A percentile compares a stretch with the other conserved stretches of the same genome.
These are phyloP conservation scores for Eleutherodactylus coqui DNA, from an alignment of 2,797 vertebrate genomes.

Conservation along the genomic window DNA sequence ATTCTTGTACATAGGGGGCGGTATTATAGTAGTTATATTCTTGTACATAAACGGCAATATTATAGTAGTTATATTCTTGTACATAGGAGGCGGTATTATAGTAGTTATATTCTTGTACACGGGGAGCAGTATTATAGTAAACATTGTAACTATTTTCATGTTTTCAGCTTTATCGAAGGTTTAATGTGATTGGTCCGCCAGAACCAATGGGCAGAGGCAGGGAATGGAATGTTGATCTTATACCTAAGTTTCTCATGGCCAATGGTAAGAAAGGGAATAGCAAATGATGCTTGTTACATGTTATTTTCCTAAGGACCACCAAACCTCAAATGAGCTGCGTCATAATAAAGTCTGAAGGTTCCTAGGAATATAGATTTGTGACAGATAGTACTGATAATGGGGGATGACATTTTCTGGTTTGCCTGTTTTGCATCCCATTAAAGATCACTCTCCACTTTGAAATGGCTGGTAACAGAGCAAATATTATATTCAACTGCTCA, in stretches of 20 bases:
- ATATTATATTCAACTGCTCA: not conserved
- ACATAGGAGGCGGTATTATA: not conserved
- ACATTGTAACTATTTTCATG: not conserved
- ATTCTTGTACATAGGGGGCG: not conserved
- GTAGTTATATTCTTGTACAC: not conserved
- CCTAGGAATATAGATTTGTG: too few species aligned
- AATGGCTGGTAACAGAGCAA: not conserved
- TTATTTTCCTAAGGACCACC: not conserved
- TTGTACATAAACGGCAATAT: not conserved
- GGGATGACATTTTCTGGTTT: too few species aligned
- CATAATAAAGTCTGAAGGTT: not conserved
- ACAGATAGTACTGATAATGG: too few species aligned
- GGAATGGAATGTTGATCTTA: slow-evolving; percentile 94
- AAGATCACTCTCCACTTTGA: too few species aligned
- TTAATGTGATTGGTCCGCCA: slow-evolving; percentile 82
- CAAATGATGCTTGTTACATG: not conserved
- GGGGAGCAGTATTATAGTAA: not conserved
- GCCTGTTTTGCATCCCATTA: too few species aligned
- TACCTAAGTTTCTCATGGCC: slow-evolving; percentile 94
- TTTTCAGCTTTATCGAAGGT: slow-evolving; percentile 89
- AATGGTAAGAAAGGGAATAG: slow-evolving; percentile 79
- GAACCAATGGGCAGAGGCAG: slow-evolving; percentile 89
- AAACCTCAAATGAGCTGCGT: not conserved
- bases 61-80: slow-evolving; percentile 13
- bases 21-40: slow-evolving; percentile 20